These are phyloP conservation scores for Telmatochromis brichardi DNA, from an alignment of 2,113 vertebrate species.

Conservation along the genomic window DNA sequence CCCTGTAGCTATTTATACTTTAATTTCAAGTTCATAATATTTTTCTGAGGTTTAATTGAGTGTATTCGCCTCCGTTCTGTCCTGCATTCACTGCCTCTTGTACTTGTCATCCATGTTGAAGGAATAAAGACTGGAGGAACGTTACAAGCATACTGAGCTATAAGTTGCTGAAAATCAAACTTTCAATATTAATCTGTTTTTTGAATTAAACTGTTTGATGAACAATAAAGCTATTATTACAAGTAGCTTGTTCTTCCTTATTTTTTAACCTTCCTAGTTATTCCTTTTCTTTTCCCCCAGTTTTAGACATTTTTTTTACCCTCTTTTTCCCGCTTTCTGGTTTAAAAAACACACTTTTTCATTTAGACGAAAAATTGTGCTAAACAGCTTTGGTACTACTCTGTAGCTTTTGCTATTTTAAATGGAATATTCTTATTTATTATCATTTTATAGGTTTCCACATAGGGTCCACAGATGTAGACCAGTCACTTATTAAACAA, in stretches of 20 bases:
- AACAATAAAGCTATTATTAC: background rate
- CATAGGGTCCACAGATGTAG: background rate
- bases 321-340: background rate
- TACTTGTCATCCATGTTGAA: background rate
- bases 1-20: constrained; percentile 6
- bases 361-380: background rate
- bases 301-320: background rate
- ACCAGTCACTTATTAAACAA: background rate
- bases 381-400: background rate
- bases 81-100: background rate
- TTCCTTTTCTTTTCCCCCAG: background rate
- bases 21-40: background rate
- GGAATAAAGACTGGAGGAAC: background rate
- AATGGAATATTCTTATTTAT: background rate
- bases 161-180: background rate
- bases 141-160: background rate
- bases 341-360: background rate
- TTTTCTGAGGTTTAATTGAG: background rate
- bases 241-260: background rate
- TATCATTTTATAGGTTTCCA: background rate
- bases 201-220: background rate
- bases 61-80: background rate
- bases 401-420: background rate
- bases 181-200: background rate
- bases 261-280: background rate